Conservation (phyloP, 2,888 invertebrate genomes). For the Vannuccia rotundouncinata region DNA sequence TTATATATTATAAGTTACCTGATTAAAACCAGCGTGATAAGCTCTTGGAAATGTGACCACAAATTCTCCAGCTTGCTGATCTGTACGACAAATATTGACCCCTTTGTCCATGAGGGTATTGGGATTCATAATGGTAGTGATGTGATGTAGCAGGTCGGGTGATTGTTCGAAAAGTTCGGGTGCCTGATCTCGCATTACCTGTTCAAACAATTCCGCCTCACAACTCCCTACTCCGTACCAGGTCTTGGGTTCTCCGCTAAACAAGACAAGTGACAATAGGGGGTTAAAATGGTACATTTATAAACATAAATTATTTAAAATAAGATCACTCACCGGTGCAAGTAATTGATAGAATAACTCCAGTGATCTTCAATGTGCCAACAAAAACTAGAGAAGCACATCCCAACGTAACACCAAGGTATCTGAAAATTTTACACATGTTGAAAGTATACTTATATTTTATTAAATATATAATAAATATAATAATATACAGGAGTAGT, state of each 20-base stretch:
- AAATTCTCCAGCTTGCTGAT: constrained; percentile 96
- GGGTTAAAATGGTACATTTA: too few relatives aligned
- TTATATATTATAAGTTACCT: too few relatives aligned
- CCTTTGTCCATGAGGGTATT: constrained; percentile 79
- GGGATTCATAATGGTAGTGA: constrained; percentile 97
- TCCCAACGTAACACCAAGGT: constrained; percentile 99
- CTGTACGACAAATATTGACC: constrained; percentile 65
- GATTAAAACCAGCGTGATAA: constrained; percentile 96
- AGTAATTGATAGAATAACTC: constrained; percentile 98
- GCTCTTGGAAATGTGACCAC: constrained; percentile 98
- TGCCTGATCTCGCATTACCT: constrained; percentile 87
- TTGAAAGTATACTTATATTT: too few relatives aligned
- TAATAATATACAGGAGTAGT: too few relatives aligned
- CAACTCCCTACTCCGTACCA: constrained; percentile 94
- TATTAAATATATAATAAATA: too few relatives aligned
- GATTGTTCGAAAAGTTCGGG: constrained; percentile 91
- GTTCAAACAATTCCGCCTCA: constrained; percentile 84
- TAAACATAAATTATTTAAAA: too few relatives aligned
- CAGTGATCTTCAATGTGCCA: constrained; percentile 99
- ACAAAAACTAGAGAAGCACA: constrained; percentile 98
- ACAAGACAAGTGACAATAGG: not conserved
- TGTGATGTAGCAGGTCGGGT: constrained; percentile 90
- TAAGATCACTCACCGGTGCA: constrained; percentile 69
- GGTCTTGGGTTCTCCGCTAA: constrained; percentile 86
- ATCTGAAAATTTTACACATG: constrained; percentile 67